phyloP scores from a whole-genome alignment of 2,888 invertebrate genomes.

The Sceliomorpha sp. region DNA sequence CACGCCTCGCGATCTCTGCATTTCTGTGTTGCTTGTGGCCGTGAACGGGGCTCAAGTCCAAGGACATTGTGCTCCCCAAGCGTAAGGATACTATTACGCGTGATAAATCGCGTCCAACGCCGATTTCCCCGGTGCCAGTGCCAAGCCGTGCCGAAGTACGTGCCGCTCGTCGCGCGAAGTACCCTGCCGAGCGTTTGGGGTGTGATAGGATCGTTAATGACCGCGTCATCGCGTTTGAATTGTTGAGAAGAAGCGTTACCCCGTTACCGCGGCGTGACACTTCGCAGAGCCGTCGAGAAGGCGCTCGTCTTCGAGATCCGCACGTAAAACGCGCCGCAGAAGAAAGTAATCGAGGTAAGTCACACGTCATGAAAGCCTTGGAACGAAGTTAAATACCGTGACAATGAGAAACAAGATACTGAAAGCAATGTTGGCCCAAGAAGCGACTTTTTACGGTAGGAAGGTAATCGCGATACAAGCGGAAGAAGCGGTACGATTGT shows the following conservation, averaged over 20 bases:
- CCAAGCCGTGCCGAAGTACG: conserved; percentile 37
- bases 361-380: no score
- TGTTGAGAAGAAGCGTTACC: conserved; percentile 36
- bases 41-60: conserved; percentile 79
- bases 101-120: conserved; percentile 47
- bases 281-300: conserved; percentile 18
- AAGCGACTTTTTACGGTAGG: no score
- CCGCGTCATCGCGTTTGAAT: conserved; percentile 35
- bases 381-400: no score
- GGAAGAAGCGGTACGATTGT: no score
- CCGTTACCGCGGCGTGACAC: conserved; percentile 25
- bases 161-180: conserved; percentile 32
- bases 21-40: conserved; percentile 79
- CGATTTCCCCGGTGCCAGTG: conserved; percentile 45
- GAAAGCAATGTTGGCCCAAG: no score
- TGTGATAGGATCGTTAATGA: conserved; percentile 40
- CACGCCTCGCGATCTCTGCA: conserved; percentile 77
- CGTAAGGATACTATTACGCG: conserved; percentile 53
- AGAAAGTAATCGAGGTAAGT: conserved; percentile 23
- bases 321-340: conserved; percentile 19
- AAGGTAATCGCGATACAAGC: no score
- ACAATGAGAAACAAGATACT: no score
- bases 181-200: conserved; percentile 36
- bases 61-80: conserved; percentile 70
- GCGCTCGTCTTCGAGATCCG: conserved; percentile 21